These are phyloP conservation scores for Acleris cristana DNA, from an alignment of 2,888 invertebrate species.

Conservation along the genomic window DNA sequence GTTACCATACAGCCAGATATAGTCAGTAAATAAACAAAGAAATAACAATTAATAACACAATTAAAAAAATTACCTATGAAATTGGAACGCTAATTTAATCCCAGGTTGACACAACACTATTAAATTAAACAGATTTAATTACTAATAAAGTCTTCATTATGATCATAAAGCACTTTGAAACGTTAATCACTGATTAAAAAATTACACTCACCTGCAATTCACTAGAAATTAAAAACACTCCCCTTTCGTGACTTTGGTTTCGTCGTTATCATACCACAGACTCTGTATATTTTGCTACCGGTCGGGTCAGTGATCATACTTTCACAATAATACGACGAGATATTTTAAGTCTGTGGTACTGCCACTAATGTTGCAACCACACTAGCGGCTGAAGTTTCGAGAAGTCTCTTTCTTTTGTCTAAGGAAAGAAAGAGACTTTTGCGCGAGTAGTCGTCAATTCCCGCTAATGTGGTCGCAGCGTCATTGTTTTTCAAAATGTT, in stretches of 20 bases:
- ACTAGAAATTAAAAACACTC: constrained; percentile 55
- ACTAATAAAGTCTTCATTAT: constrained; percentile 12
- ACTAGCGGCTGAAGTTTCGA: too few species aligned
- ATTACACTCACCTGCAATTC: constrained; percentile 46
- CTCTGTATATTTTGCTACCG: constrained; percentile 28
- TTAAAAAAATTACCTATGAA: constrained; percentile 30
- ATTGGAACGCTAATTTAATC: constrained; percentile 21
- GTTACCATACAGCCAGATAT: background rate
- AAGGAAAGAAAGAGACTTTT: too few species aligned
- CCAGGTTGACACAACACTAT: constrained; percentile 32
- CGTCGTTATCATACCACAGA: constrained; percentile 36
- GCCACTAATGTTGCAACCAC: background rate
- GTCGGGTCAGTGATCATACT: constrained; percentile 4
- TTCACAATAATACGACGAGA: constrained; percentile 18
- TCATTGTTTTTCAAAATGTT: too few species aligned
- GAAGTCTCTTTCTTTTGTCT: too few species aligned
- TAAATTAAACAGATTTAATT: constrained; percentile 4
- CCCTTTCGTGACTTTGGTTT: constrained; percentile 43
- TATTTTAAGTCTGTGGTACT: constrained; percentile 19
- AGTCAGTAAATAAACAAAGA: constrained; percentile 32
- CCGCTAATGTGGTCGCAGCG: too few species aligned
- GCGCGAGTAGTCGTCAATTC: too few species aligned
- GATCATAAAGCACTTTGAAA: constrained; percentile 23
- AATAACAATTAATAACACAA: constrained; percentile 28
- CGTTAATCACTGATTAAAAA: constrained; percentile 35